Conservation (phyloP, 2,113 vertebrate species). For the Centropristis striata region DNA sequence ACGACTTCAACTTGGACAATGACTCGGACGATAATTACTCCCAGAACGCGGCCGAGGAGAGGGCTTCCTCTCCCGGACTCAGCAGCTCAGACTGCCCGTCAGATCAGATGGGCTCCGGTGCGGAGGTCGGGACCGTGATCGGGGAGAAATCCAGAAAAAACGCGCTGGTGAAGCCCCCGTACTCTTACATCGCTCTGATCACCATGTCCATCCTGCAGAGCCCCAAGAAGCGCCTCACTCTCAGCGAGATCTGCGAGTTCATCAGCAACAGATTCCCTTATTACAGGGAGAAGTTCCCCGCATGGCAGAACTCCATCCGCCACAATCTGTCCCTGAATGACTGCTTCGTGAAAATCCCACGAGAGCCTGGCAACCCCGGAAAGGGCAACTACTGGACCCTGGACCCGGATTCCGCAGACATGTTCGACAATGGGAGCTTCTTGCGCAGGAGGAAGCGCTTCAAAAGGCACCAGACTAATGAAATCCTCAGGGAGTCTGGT, state of each 20-base stretch:
- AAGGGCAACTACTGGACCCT: conserved; percentile 98
- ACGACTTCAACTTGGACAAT: conserved; percentile 85
- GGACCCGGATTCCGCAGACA: conserved; percentile 95
- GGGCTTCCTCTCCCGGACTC: conserved; percentile 81
- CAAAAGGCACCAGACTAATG: conserved; percentile 91
- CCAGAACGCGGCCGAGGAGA: conserved; percentile 84
- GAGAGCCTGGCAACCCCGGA: conserved; percentile 92
- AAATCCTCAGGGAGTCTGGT: conserved; percentile 92
- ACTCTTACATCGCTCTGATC: conserved; percentile 97
- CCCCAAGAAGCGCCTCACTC: conserved; percentile 94
- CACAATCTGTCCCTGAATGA: conserved; percentile 96
- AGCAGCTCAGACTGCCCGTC: conserved; percentile 83
- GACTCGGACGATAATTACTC: conserved; percentile 88
- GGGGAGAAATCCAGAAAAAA: conserved; percentile 90
- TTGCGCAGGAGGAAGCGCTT: conserved; percentile 94
- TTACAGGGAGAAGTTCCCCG: conserved; percentile 96
- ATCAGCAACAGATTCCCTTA: conserved; percentile 97
- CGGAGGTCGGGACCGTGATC: conserved; percentile 65
- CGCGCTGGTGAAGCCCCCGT: conserved; percentile 91
- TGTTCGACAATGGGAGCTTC: conserved; percentile 97
- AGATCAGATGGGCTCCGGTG: conserved; percentile 76
- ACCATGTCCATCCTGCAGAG: conserved; percentile 98
- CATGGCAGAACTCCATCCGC: conserved; percentile 96
- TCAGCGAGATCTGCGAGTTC: conserved; percentile 98
- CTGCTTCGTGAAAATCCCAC: conserved; percentile 95